Conservation (phyloP, 2,797 vertebrate species). For the Cirrhinus mrigala region DNA sequence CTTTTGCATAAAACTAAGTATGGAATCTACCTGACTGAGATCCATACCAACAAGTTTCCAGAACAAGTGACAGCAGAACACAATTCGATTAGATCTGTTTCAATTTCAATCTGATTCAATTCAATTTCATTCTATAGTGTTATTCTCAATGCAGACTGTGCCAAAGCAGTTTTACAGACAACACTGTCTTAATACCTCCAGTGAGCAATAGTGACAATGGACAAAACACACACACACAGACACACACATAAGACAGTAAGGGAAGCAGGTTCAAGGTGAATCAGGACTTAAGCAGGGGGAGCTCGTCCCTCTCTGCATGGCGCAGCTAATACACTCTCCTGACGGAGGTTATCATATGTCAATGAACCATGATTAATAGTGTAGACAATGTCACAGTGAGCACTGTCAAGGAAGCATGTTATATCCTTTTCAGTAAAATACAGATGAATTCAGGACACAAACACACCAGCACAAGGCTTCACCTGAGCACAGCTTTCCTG, state of each 20-base stretch:
- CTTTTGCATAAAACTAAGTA: neutral
- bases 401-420: neutral
- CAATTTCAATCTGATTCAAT: neutral
- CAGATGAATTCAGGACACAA: slow-evolving; percentile 3
- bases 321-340: neutral
- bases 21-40: neutral
- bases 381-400: neutral
- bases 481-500: slow-evolving; percentile 68
- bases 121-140: neutral
- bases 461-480: slow-evolving; percentile 57
- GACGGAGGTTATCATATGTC: neutral
- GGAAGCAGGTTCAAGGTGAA: neutral
- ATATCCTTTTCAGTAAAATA: neutral
- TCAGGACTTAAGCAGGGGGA: too few species aligned
- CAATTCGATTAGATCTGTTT: neutral
- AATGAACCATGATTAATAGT: neutral
- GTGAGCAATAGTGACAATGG: neutral
- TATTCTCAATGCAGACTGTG: neutral
- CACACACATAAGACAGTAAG: neutral
- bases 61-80: neutral
- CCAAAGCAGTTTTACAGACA: neutral
- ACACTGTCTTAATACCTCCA: neutral
- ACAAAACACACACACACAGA: neutral
- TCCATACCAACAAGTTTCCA: neutral
- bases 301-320: neutral